Base-by-base conservation (phyloP, 2,888 invertebrate species). In the Aphodius sticticus region DNA sequence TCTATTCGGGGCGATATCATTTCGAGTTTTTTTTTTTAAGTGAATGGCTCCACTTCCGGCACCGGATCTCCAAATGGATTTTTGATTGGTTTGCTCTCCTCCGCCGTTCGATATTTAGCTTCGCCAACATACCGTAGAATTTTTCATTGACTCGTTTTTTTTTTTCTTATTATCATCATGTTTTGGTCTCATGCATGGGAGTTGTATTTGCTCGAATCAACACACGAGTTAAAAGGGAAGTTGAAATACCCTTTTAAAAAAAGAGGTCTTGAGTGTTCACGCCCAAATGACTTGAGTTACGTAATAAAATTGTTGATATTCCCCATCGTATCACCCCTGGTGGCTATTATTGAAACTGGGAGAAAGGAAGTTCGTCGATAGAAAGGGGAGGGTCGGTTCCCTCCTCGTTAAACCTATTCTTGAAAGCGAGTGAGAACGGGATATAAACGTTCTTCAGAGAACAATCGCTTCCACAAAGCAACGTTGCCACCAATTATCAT, bases 261-360 rank as follows among this genome's bases (percentile, higher is more conserved):
- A 26, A 26, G 26, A 26, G 26, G 26, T 26, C 26, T 26, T 3
- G 26, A 26, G 26, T 26, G 26, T 26, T 26, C 26, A 26, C 26
- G 26, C 26, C 26, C 26, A 26, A 26, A 26, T 26, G 26, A 26
- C 26, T 3, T 53, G 53, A 53, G 53, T 53, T 53, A 53, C 12
- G 53, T 53, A 53, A 53, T 53, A 53, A 53, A 53, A 53, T 53
- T 53, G 53, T 53, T 53, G 53, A 53, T 53, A 53, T 53, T 53
- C 53, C 53, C 4, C 53, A 53, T 53, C 12, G 53, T 53, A 53
- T 53, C 53, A 9, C 2, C 12, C 53, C 53, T 53, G 53, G 53
- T 53, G 7, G 53, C 53, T 53, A 53, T 26, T 26, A 26, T 53
- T 53, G 53, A 53, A 53, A 12, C 53, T 12, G 53, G 53, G 1